Evolutionary conservation across 2,888 invertebrate genomes (phyloP), one percentile per base, ranked within the genome.

Genomic region (Limnephilus marmoratus): DNA sequence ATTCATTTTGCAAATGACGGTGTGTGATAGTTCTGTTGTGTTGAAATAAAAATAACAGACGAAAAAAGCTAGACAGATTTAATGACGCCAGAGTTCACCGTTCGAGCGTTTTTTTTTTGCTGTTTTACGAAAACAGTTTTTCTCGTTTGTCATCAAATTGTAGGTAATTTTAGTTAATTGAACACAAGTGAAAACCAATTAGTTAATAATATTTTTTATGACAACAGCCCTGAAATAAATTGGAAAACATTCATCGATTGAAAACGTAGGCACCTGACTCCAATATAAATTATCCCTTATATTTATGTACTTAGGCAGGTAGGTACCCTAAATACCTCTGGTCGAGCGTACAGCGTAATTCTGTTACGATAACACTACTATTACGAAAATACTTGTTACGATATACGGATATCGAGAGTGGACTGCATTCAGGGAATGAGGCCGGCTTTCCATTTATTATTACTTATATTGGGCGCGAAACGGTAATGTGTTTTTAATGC

Each of bases 401-500:
- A 2, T 68, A 15, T 49, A 49, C 49, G n/a, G 68, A 68, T 68
- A 68, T 24, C 68, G 68, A 68, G 24, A n/a, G 24, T 68, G 68
- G 68, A 68, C n/a, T 68, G 68, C 24, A 68, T 68, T 68, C 68
- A 24, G 68, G 24, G 68, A 68, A 68, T 68, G 68, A 68, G 68
- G 68, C 68, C 68, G 68, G 24, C 68, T 9, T 24, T 68, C 68
- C 5, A 68, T 68, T 53, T 68, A 68, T 68, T 68, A 68, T 68
- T 68, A 68, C 24, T 68, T 24, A n/a, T 68, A 68, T 82, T 82
- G 13, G 82, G 82, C 82, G 82, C 29, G 85, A 86, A 45, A 41
- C 85, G 85, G 45, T 86, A 86, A 86, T 86, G 85, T 86, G 45
- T 86, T 86, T 86, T 86, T 86, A 86, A 86, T 45, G 45, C 45